Evolutionary conservation across 92 coral and sea anemone species (phyloP), one percentile per base, ranked within the genome.

Genomic region (Actinostola sp.): DNA sequence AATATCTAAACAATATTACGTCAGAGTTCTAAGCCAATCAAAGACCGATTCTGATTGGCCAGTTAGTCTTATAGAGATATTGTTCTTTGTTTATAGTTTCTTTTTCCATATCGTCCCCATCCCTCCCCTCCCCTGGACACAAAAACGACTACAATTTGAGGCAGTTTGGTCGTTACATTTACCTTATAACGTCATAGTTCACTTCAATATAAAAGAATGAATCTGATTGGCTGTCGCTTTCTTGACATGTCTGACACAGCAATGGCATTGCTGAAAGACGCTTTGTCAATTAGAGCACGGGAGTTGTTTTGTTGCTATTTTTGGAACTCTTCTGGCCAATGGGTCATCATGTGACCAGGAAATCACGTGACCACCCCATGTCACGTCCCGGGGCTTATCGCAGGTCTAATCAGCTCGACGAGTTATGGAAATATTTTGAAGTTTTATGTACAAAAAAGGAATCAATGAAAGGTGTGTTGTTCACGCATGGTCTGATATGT

Each of bases 401-500:
- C n/a, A 27, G 36, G 3, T 25, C 56, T 66, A 27, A 30, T 12
- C n/a, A n/a, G n/a, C n/a, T n/a, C n/a, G n/a, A n/a, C n/a, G n/a
- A n/a, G n/a, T n/a, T n/a, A n/a, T n/a, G n/a, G n/a, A n/a, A n/a
- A n/a, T n/a, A n/a, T n/a, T n/a, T n/a, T n/a, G n/a, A n/a, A n/a
- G n/a, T n/a, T 62, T 6, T 12, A 24, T 67, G 59, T 28, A 46
- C 60, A 20, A 12, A 68, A 16, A 50, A 30, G 74, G 50, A 21
- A 50, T 32, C 24, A 30, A 15, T 2, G 11, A 9, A 23, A 56
- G 61, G 74, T 36, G 61, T 27, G 32, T 29, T 29, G 54, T 66
- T 46, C 12, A 36, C 74, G 74, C 74, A 68, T 51, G 61, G 14
- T 24, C 56, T 33, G 45, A n/a, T n/a, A n/a, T 51, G 61, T 51